Evolutionary conservation across 2,797 vertebrate species (phyloP), one percentile per base, ranked within the genome.

Genomic region (Trachops cirrhosus): DNA sequence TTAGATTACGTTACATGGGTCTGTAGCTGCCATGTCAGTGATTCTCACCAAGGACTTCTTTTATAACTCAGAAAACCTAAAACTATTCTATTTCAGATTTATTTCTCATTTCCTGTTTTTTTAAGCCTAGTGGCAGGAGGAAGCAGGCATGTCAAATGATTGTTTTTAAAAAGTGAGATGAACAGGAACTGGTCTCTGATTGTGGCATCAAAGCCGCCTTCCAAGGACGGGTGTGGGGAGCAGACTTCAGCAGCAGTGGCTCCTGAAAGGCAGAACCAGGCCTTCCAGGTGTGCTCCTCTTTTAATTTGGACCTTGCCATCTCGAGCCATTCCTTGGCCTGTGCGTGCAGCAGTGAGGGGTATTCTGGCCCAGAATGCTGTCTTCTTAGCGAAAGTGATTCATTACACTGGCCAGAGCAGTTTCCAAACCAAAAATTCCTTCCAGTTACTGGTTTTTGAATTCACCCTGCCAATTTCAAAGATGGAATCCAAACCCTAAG

Each of bases 331-430:
- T 91, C 41, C 11, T 62, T 57, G 44, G 68, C 37, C 78, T 79
- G 5, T 80, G 86, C 87, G 50, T 64, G 34, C 79, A 79, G 54
- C 87, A 41, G 77, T 19, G 34, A 89, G 32, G 74, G 24, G 1
- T 39, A n/a, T 85, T 32, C 90, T 22, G 26, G 48, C 71, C 94
- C 68, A 91, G 70, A 77, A 70, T 52, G 26, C 71, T 32, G 8
- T 57, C 73, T 64, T 44, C 77, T 70, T 94, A 91, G 92, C 50
- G 34, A 62, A 78, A 67, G 39, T 96, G 88, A 93, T 68, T 96
- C 67, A 77, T 75, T 41, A 39, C 62, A 57, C 34, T 87, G 87
- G 57, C 83, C 86, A 50, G 48, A 82, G 70, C 62, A 52, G 57
- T 64, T 95, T 92, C 74, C 22, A 4, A 90, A 90, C 59, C 37